A percentile compares a stretch with the other conserved stretches of the same genome.
Conservation (phyloP, 2,113 vertebrate genomes). For the Merops nubicus region DNA sequence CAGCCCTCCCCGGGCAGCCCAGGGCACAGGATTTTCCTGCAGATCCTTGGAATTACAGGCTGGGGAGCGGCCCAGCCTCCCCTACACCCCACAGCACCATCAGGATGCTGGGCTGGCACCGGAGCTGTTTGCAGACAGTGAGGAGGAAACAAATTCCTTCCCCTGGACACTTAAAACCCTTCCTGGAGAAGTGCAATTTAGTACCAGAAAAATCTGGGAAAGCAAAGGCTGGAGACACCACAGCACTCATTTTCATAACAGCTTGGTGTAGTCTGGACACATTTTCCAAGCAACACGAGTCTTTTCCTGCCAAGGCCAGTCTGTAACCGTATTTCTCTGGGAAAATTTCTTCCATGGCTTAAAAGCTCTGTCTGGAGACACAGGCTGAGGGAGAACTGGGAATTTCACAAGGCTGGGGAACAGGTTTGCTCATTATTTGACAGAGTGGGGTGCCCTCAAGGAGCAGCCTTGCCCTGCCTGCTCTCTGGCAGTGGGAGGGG, state of each 20-base stretch:
- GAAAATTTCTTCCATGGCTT: background rate
- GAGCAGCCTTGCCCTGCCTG: background rate
- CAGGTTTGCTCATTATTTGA: background rate
- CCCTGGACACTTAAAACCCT: background rate
- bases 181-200: background rate
- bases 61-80: background rate
- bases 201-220: background rate
- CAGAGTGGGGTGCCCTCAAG: background rate
- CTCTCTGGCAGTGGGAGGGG: background rate
- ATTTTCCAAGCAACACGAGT: background rate
- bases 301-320: conserved; percentile 49
- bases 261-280: conserved; percentile 34
- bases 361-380: background rate
- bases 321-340: background rate
- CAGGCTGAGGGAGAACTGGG: background rate
- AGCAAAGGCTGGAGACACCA: background rate
- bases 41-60: background rate
- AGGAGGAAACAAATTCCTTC: background rate
- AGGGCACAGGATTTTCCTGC: background rate
- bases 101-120: background rate
- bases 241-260: conserved; percentile 37
- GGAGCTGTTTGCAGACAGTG: background rate
- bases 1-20: fast-evolving
- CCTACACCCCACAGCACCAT: background rate
- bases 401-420: background rate